Percentiles rank a stretch among this genome's conserved stretches.
Conservation (phyloP, 2,113 vertebrate species). For the Clarias gariepinus region DNA sequence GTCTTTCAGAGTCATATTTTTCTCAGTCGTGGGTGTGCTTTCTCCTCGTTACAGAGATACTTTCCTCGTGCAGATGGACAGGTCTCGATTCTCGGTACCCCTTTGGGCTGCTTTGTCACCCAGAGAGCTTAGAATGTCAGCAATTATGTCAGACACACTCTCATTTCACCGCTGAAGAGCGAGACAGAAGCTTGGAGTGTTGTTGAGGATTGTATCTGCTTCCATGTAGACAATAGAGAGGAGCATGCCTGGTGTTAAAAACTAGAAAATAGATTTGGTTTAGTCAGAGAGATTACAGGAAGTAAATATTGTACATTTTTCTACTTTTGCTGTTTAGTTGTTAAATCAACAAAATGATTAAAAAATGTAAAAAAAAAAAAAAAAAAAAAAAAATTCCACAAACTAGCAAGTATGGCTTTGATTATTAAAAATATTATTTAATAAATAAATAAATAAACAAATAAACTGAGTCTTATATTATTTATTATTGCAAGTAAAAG, state of each 20-base stretch:
- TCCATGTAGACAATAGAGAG: slow-evolving; percentile 19
- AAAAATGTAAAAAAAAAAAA: no score
- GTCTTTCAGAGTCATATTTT: slow-evolving; percentile 11
- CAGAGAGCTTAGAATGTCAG: slow-evolving; percentile 58
- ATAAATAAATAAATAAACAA: no score
- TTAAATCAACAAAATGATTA: neutral
- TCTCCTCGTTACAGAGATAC: slow-evolving; percentile 51
- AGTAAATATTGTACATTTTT: neutral
- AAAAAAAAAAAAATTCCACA: neutral
- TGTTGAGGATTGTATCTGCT: slow-evolving; percentile 22
- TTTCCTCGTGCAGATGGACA: slow-evolving; percentile 47
- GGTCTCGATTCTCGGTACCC: slow-evolving; percentile 50
- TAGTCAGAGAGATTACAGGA: neutral
- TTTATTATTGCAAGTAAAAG: neutral
- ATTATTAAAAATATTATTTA: no score
- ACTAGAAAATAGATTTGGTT: neutral
- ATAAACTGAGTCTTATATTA: neutral
- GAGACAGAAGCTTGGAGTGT: slow-evolving; percentile 19
- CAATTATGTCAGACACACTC: slow-evolving; percentile 55
- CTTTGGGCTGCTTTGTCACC: slow-evolving; percentile 56
- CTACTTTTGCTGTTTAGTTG: neutral
- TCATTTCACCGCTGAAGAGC: slow-evolving; percentile 18
- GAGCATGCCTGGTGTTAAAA: neutral
- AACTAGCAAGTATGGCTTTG: no score
- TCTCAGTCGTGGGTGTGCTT: slow-evolving; percentile 19